Evolutionary conservation across 2,797 vertebrate species (phyloP).

Genomic region (Lagorchestes hirsutus): DNA sequence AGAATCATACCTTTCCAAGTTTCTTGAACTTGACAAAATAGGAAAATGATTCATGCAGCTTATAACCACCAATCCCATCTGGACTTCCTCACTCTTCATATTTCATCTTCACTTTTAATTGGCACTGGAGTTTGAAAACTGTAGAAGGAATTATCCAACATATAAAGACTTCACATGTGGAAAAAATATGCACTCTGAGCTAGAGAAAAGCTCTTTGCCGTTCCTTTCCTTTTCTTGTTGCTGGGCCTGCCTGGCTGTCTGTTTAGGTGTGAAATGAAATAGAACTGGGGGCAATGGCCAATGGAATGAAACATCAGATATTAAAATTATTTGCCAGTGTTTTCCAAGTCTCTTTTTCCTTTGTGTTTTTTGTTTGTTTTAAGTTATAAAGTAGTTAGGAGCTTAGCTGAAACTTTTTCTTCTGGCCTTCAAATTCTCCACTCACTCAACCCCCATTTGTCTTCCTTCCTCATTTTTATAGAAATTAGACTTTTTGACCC

Average conservation of each 20-base stretch:
- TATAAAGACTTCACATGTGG: constrained; percentile 46
- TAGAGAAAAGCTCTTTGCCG: constrained; percentile 51
- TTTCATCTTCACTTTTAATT: not conserved
- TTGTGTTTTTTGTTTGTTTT: not conserved
- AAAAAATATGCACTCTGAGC: not conserved
- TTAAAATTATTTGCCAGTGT: constrained; percentile 23
- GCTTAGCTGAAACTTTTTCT: not conserved
- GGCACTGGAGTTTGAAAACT: not conserved
- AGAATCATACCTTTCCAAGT: not conserved
- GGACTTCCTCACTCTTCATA: not conserved
- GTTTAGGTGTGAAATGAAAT: constrained; percentile 16
- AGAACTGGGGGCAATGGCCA: not conserved
- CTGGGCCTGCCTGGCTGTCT: constrained; percentile 53
- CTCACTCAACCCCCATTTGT: not conserved
- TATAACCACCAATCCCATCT: not conserved
- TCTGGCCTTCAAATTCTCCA: not conserved
- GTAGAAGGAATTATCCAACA: constrained; percentile 34
- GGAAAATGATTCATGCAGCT: not conserved
- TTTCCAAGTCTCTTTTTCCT: constrained; percentile 50
- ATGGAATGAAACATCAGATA: constrained; percentile 15
- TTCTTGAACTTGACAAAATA: not conserved
- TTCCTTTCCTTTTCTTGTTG: constrained; percentile 57
- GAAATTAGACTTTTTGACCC: constrained; percentile 6
- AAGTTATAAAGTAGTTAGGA: not conserved
- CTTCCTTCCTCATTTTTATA: not conserved